Conservation (phyloP, 2,888 invertebrate genomes). For the Tenthredo scrophulariae region DNA sequence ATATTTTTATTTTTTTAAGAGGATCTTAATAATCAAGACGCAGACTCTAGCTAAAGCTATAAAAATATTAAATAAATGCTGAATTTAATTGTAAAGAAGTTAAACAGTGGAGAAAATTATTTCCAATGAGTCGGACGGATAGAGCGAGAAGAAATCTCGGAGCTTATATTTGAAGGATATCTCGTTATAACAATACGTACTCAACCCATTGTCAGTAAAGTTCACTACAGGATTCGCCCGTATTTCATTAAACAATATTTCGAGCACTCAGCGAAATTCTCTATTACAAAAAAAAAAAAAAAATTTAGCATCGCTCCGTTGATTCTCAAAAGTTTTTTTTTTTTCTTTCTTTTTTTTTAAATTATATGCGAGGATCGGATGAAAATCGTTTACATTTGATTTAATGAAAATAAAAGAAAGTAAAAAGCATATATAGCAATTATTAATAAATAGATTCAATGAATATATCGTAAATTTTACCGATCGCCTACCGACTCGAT, state of each 20-base stretch:
- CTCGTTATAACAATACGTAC: background rate
- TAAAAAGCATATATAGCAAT: background rate
- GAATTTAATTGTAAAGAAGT: background rate
- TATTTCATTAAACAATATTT: background rate
- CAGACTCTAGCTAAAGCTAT: background rate
- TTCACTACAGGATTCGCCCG: background rate
- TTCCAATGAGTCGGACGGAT: background rate
- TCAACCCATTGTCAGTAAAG: background rate
- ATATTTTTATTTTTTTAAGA: too few relatives aligned
- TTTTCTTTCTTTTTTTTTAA: background rate
- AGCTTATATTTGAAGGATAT: background rate
- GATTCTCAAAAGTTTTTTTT: too few relatives aligned
- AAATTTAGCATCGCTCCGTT: background rate
- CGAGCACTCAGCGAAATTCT: background rate
- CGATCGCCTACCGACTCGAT: background rate
- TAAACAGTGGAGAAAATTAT: background rate
- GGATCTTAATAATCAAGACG: background rate
- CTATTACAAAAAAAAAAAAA: background rate
- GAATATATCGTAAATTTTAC: constrained; percentile 1
- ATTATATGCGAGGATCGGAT: constrained; percentile 58
- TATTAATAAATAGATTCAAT: constrained; percentile 46
- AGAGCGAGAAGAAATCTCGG: background rate
- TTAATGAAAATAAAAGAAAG: constrained; percentile 39
- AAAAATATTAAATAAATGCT: background rate
- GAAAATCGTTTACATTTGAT: constrained; percentile 36